Percentiles rank a stretch among this genome's conserved stretches.
These are phyloP conservation scores for Steinernema khuongi DNA, from an alignment of 1,140 invertebrate species.

Conservation along the genomic window DNA sequence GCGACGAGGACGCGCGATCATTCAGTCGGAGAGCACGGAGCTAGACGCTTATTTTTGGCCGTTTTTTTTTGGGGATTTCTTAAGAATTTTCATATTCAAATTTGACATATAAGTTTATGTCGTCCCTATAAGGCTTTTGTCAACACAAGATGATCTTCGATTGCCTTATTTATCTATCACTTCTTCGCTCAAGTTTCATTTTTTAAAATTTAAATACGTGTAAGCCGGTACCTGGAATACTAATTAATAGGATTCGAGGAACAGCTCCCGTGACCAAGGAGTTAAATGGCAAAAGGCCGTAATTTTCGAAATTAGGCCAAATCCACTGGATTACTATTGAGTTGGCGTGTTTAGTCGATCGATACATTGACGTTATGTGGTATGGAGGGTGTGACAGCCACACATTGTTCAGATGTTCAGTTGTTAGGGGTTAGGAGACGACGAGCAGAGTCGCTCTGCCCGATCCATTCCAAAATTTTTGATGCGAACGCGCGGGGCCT, in stretches of 20 bases:
- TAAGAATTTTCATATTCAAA: not conserved
- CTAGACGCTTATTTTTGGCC: slow-evolving; percentile 5
- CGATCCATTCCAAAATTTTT: slow-evolving; percentile 17
- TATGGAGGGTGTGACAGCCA: not conserved
- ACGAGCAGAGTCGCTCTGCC: not conserved
- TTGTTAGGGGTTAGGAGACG: not conserved
- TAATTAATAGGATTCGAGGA: too few species aligned
- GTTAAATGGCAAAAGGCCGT: too few species aligned
- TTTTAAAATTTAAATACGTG: too few species aligned
- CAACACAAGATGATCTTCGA: too few species aligned
- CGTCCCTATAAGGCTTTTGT: too few species aligned
- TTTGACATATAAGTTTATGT: too few species aligned
- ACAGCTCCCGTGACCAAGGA: too few species aligned
- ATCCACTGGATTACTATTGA: not conserved
- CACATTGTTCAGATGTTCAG: not conserved
- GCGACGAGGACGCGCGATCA: not conserved
- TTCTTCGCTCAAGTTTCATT: too few species aligned
- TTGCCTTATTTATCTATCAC: too few species aligned
- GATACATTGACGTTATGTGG: not conserved
- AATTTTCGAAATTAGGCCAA: slow-evolving; percentile 10
- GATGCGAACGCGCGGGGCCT: not conserved
- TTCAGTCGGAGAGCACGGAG: not conserved
- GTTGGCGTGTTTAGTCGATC: slow-evolving; percentile 6
- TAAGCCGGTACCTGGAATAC: too few species aligned
- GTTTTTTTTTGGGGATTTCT: not conserved